Percentiles rank a stretch among this genome's conserved stretches.
Evolutionary conservation across 2,797 vertebrate genomes (phyloP).

Genomic region (Phalanger gymnotis): DNA sequence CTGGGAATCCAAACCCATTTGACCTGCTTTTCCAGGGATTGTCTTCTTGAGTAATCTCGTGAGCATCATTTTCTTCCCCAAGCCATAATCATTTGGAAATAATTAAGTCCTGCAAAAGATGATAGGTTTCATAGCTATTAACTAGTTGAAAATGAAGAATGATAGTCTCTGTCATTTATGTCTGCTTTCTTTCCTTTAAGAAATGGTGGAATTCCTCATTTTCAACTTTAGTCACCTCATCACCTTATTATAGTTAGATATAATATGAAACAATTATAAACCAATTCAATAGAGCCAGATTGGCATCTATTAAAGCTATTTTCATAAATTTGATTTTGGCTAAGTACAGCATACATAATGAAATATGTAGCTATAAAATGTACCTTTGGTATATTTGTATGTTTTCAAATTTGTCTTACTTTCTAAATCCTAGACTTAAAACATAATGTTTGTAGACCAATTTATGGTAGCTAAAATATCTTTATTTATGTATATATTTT

Average conservation of each 20-base stretch:
- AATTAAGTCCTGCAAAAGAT: constrained; percentile 44
- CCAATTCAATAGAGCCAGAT: not conserved
- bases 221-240: not conserved
- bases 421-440: not conserved
- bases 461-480: not conserved
- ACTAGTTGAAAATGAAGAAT: constrained; percentile 53
- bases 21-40: constrained; percentile 30
- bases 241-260: constrained; percentile 30
- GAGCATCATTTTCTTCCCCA: constrained; percentile 31
- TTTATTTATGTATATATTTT: not conserved
- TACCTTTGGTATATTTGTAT: not conserved
- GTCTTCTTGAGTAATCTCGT: not conserved
- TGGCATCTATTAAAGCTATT: not conserved
- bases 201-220: constrained; percentile 3
- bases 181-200: constrained; percentile 16
- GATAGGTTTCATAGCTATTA: constrained; percentile 41
- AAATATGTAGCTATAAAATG: constrained; percentile 1
- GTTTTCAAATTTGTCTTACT: not conserved
- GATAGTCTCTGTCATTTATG: not conserved
- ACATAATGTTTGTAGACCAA: not conserved
- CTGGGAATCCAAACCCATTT: not conserved
- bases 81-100: constrained; percentile 24
- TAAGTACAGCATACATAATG: not conserved
- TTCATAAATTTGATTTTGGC: not conserved
- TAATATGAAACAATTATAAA: not conserved